Evolutionary conservation across 2,888 invertebrate species (phyloP).

Genomic region (Meiosimyza platycephala): DNA sequence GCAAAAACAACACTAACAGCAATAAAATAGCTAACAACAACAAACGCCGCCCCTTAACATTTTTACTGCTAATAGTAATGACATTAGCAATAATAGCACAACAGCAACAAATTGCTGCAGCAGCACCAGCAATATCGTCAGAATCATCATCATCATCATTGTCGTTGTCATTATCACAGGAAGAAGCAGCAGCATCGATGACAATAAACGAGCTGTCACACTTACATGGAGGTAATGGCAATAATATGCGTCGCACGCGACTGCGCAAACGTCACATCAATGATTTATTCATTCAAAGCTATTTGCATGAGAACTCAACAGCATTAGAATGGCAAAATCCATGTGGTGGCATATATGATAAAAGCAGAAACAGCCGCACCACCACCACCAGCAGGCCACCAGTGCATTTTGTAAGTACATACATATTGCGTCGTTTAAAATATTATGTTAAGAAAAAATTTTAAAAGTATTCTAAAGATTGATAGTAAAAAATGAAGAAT

Average conservation of each 20-base stretch:
- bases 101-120: constrained; percentile 35
- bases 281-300: constrained; percentile 41
- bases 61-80: constrained; percentile 39
- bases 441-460: neutral
- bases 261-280: constrained; percentile 53
- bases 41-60: constrained; percentile 39
- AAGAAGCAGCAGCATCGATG: constrained; percentile 19
- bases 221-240: neutral
- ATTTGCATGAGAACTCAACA: constrained; percentile 36
- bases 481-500: too few relatives aligned
- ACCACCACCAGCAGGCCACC: too few relatives aligned
- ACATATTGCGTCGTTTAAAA: neutral
- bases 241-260: constrained; percentile 37
- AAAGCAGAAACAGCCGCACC: too few relatives aligned
- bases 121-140: constrained; percentile 8
- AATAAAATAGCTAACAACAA: constrained; percentile 22
- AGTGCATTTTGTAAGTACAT: constrained; percentile 38
- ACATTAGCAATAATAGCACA: constrained; percentile 39
- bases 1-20: constrained; percentile 21
- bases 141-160: constrained; percentile 12
- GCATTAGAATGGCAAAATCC: constrained; percentile 61
- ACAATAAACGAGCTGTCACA: constrained; percentile 34
- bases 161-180: constrained; percentile 23
- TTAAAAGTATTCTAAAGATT: too few relatives aligned
- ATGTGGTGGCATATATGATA: constrained; percentile 53